Base-by-base conservation (phyloP, 2,888 invertebrate genomes). In the Napeogenes inachia region DNA sequence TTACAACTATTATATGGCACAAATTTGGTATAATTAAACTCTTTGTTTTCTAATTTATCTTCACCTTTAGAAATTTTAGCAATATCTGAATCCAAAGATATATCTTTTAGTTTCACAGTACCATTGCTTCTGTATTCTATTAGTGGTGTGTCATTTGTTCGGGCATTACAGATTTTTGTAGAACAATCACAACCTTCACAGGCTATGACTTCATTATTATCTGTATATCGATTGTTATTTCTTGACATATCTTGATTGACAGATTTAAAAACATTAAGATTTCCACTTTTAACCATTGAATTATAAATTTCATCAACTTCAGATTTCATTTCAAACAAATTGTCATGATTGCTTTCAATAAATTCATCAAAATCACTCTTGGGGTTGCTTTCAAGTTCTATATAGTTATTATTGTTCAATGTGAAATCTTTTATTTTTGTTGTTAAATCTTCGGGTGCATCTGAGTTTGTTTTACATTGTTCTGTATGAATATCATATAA, bases 1-100 rank as follows among this genome's bases (percentile, higher is more conserved):
- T 85, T 87, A 68, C 90, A 90, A 69, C 85, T 87, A 60, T 84
- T 84, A 54, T 76, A 83, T 38, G 82, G 80, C 32, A 84, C 69
- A 55, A 70, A 73, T 54, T 70, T 74, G 2, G 54, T 67, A 50
- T 70, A 66, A 59, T 62, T 62, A 6, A 54, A 62, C 64, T 50
- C 63, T 54, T 64, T 64, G 64, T 30, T 38, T 56, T 63, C 38
- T 62, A 42, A 54, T 45, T 57, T 46, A 47, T 66, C 33, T 50
- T 57, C 45, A 4, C 8, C 61, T 30, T 47, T 63, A 33, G 56
- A 46, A 30, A 62, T 60, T 53, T 65, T 56, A 46, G 68, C 50
- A 54, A 83, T 72, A 63, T 81, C 80, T 45, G 78, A 66, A 70
- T 87, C 86, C 64, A 82, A 78, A 30, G 42, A 42, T 12, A 76